phyloP scores from a whole-genome alignment of 2,888 invertebrate species.

The Acleris emargana region DNA sequence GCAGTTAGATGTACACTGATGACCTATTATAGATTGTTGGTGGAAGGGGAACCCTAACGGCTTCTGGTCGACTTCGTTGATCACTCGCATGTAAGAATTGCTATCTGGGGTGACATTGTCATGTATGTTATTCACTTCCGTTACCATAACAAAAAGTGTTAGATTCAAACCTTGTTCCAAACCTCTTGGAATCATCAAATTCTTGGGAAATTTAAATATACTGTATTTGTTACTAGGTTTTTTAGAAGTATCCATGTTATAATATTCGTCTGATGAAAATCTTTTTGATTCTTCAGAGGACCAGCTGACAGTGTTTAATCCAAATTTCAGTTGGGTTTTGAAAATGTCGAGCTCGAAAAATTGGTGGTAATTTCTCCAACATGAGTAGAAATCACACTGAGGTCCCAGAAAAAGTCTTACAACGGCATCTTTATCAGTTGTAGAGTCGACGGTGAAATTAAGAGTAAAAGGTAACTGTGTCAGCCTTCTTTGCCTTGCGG shows the following conservation, averaged over 20 bases:
- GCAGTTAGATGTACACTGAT: slow-evolving; percentile 57
- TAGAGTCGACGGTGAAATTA: slow-evolving; percentile 60
- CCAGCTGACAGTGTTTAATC: slow-evolving; percentile 63
- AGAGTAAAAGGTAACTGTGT: slow-evolving; percentile 60
- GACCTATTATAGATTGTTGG: slow-evolving; percentile 52
- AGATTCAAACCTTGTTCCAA: slow-evolving; percentile 62
- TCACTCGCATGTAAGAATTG: slow-evolving; percentile 50
- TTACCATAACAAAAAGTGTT: slow-evolving; percentile 69
- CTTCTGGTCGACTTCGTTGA: slow-evolving; percentile 55
- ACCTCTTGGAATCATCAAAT: slow-evolving; percentile 67
- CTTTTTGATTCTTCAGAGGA: slow-evolving; percentile 54
- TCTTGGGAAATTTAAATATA: slow-evolving; percentile 69
- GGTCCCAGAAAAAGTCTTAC: slow-evolving; percentile 72
- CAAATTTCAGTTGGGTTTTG: slow-evolving; percentile 52
- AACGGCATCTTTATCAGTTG: slow-evolving; percentile 48
- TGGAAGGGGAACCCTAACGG: slow-evolving; percentile 77
- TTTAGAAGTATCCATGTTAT: slow-evolving; percentile 50
- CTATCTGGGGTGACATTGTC: slow-evolving; percentile 43
- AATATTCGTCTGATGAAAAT: slow-evolving; percentile 58
- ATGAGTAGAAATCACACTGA: slow-evolving; percentile 53
- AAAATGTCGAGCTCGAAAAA: slow-evolving; percentile 70
- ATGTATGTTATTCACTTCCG: slow-evolving; percentile 50
- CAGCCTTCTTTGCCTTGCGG: slow-evolving; percentile 67
- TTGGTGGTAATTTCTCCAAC: slow-evolving; percentile 57
- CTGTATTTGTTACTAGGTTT: slow-evolving; percentile 52